Percentiles rank a stretch among this genome's conserved stretches.
These are phyloP conservation scores for Ochotona princeps DNA, from an alignment of 2,113 vertebrate species.

Conservation along the genomic window DNA sequence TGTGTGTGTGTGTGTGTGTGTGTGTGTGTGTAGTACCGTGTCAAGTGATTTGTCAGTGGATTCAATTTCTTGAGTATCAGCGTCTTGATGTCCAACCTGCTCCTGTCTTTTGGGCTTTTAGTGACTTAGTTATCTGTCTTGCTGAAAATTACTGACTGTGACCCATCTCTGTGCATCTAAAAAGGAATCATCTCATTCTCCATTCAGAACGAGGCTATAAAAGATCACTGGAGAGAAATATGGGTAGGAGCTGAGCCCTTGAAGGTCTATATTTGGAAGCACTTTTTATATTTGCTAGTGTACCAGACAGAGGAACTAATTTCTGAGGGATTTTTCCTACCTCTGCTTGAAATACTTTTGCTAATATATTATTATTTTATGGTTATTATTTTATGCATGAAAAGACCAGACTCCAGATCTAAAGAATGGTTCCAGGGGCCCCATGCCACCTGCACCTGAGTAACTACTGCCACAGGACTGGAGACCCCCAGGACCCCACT, in stretches of 20 bases:
- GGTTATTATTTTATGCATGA: background rate
- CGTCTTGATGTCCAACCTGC: background rate
- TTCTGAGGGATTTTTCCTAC: background rate
- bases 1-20: too few species aligned
- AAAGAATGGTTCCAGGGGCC: background rate
- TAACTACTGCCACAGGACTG: background rate
- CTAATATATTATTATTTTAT: background rate
- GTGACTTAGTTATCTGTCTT: background rate
- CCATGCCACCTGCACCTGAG: background rate
- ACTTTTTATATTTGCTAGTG: slow-evolving; percentile 24
- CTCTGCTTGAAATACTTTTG: background rate
- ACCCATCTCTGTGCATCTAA: background rate
- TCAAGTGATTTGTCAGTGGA: background rate
- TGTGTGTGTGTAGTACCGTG: background rate
- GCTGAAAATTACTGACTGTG: background rate
- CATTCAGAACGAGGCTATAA: background rate
- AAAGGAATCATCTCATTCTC: background rate
- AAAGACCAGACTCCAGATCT: background rate
- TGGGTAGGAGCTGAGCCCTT: background rate
- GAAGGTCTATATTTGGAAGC: background rate
- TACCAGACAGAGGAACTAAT: background rate
- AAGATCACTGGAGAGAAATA: background rate
- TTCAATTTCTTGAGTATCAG: background rate
- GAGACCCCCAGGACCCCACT: background rate
- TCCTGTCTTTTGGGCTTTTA: background rate